Evolutionary conservation across 2,888 invertebrate genomes (phyloP), one percentile per base, ranked within the genome.

Genomic region (Parochlus steinenii): DNA sequence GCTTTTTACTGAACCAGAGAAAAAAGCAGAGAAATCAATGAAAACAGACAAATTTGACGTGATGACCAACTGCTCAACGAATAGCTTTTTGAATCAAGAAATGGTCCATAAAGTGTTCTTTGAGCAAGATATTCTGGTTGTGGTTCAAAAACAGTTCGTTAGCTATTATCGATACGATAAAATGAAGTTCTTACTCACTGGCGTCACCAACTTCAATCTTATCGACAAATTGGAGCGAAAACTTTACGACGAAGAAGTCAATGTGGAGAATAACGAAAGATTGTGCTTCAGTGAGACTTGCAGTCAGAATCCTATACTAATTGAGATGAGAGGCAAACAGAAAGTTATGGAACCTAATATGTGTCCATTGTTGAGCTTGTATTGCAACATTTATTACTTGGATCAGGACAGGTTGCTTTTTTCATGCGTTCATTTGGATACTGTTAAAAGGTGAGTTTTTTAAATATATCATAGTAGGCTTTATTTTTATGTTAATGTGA

Each of bases 291-390:
- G 28, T 28, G 34, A 34, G 6, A 3, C 3, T 6, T n/a, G n/a
- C n/a, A 34, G 28, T 20, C 7, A 12, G n/a, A 20, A 28, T 14
- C 34, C 34, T 22, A 34, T 34, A 16, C 28, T 28, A 22, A 22
- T 34, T 28, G 34, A 34, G 22, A 34, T 34, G 34, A 12, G 34
- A 20, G 34, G 28, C 6, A 34, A 34, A 34, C 27, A 34, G 28
- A 34, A 34, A 20, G 22, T 22, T 15, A 20, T 34, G 10, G 22
- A 28, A 10, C 34, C 34, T 16, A 16, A 28, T 15, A 34, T 27
- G 16, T 34, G 28, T 28, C 34, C 34, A 10, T 22, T 34, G 20
- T 20, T 28, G 5, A 28, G 27, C 17, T 16, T 34, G 4, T 34
- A 34, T 15, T 34, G 34, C 16, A 34, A 34, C 8, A 20, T 34